Evolutionary conservation across 1,140 invertebrate species (phyloP), one percentile per base, ranked within the genome.

Genomic region (Lepeophtheirus salmonis): DNA sequence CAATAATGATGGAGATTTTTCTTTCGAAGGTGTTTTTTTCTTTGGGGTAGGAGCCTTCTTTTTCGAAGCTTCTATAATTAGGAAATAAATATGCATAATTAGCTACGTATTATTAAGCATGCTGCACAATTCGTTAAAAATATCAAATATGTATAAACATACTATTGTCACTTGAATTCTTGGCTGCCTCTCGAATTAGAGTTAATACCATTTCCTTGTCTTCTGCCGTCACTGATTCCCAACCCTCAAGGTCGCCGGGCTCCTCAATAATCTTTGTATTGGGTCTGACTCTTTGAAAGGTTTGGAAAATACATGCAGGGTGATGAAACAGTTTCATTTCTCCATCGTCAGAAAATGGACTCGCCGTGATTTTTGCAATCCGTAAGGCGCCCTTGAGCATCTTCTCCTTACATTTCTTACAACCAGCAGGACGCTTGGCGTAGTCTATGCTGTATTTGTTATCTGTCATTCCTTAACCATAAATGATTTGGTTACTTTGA

Each of bases 301-400:
- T 78, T 61, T 85, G 82, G 73, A 89, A 87, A 1, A 90, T 70
- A 67, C 87, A 92, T 51, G 74, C 69, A 0, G 85, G 69, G 68
- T 91, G 87, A 69, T 83, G 78, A 84, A 85, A 92, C 57, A 77
- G 77, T 68, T 88, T 90, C 84, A 89, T 87, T 64, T 82, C 82
- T n/a, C 81, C 82, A 25, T 69, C 70, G 51, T 75, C 74, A 16
- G 78, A 78, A 68, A 89, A 90, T 1, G 83, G 83, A 73, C 85
- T 89, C 0, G 79, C 66, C 2, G 79, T 77, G 20, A 86, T 66
- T 74, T 88, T 76, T 0, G 69, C 76, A 58, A 77, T 69, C n/a
- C 76, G 64, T 22, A 75, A 58, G 0, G 63, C 62, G 10, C 80
- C 83, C 68, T 81, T 80, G 2, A 79, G 77, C 66, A 87, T 83